phyloP scores from a whole-genome alignment of 2,888 invertebrate species.

The Rhagium mordax region DNA sequence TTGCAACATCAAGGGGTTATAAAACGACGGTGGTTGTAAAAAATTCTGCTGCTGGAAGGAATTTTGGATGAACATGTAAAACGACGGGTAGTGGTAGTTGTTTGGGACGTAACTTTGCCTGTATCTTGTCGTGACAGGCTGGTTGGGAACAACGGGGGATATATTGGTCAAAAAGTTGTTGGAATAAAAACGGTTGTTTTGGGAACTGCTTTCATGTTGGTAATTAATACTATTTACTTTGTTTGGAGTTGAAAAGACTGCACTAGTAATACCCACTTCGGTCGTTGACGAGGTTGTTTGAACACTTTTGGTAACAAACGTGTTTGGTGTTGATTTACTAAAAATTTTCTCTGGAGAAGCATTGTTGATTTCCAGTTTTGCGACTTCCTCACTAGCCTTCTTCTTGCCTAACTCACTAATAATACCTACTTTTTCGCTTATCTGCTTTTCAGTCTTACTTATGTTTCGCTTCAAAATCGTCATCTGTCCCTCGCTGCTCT shows the following conservation, averaged over 20 bases:
- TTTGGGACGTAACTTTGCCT: slow-evolving; percentile 40
- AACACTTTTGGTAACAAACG: slow-evolving; percentile 38
- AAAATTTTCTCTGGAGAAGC: slow-evolving; percentile 8
- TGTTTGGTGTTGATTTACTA: slow-evolving; percentile 5
- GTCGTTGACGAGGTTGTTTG: slow-evolving; percentile 39
- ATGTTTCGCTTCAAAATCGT: slow-evolving; percentile 44
- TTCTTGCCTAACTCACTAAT: slow-evolving; percentile 41
- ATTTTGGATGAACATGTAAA: slow-evolving; percentile 47
- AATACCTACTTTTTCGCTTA: slow-evolving; percentile 42
- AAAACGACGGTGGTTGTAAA: slow-evolving; percentile 39
- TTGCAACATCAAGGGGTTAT: slow-evolving; percentile 42
- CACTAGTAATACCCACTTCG: slow-evolving; percentile 37
- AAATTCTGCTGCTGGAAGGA: slow-evolving; percentile 46
- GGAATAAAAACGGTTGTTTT: slow-evolving; percentile 35
- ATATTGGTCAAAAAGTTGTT: slow-evolving; percentile 41
- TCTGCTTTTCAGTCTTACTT: slow-evolving; percentile 31
- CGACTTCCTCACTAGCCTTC: slow-evolving; percentile 33
- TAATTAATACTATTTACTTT: slow-evolving; percentile 13
- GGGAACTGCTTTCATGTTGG: slow-evolving; percentile 27
- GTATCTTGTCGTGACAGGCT: slow-evolving; percentile 32
- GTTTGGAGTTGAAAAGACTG: slow-evolving; percentile 14
- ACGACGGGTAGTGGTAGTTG: slow-evolving; percentile 45
- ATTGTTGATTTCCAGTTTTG: slow-evolving; percentile 14
- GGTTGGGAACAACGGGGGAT: slow-evolving; percentile 25
- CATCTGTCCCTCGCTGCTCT: slow-evolving; percentile 44